These are phyloP conservation scores for Leptothorax acervorum DNA, from an alignment of 2,888 invertebrate species.

Conservation along the genomic window DNA sequence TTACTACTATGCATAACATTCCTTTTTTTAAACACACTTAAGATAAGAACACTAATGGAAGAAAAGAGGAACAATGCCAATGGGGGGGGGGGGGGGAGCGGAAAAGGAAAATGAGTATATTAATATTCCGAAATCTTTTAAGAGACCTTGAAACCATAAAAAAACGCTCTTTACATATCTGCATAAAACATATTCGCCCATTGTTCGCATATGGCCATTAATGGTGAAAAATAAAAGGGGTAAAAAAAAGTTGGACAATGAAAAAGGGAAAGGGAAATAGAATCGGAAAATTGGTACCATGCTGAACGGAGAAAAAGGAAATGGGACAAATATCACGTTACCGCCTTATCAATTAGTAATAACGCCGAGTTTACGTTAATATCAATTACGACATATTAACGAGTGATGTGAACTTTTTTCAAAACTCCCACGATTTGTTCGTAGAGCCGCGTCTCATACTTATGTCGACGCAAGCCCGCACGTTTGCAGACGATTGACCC, in stretches of 20 bases:
- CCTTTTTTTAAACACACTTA: neutral
- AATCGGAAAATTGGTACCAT: neutral
- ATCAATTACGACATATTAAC: neutral
- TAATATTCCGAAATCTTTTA: neutral
- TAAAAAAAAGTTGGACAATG: neutral
- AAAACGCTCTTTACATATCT: neutral
- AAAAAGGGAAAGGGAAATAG: neutral
- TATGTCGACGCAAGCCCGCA: neutral
- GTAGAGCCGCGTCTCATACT: neutral
- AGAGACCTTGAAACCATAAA: neutral
- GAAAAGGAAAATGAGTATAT: slow-evolving; percentile 1
- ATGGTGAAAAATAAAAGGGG: neutral
- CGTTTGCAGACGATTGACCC: slow-evolving; percentile 70
- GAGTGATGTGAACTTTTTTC: neutral
- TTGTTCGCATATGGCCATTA: neutral
- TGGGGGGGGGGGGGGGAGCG: no score
- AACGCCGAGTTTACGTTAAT: neutral
- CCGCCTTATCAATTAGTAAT: neutral
- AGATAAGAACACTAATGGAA: neutral
- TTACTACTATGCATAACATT: neutral
- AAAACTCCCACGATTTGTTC: neutral
- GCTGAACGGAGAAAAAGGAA: neutral
- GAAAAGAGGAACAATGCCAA: neutral
- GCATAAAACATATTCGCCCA: neutral
- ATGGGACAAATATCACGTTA: neutral